Evolutionary conservation across 1,140 invertebrate genomes (phyloP).

Genomic region (Thrips palmi): DNA sequence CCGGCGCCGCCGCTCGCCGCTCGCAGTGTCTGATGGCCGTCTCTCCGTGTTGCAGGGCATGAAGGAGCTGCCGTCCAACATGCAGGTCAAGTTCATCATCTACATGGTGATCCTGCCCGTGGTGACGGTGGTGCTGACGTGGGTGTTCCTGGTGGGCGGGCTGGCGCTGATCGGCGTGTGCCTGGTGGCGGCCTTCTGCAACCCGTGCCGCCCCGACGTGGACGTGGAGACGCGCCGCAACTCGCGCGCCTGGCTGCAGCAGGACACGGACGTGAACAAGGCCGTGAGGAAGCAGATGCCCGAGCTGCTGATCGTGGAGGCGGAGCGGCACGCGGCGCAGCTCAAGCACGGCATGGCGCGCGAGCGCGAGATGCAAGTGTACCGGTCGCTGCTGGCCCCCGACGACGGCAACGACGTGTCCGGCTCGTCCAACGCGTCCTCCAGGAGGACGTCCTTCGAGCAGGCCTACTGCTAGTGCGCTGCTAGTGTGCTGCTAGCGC

Average conservation of each 20-base stretch:
- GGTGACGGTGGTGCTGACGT: constrained; percentile 33
- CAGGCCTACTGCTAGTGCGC: too few species aligned
- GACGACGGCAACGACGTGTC: constrained; percentile 17
- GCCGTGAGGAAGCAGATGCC: constrained; percentile 6
- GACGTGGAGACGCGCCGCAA: constrained; percentile 10
- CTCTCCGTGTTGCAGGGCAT: constrained; percentile 37
- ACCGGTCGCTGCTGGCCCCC: constrained; percentile 23
- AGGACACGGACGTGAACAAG: constrained; percentile 18
- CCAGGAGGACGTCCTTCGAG: too few species aligned
- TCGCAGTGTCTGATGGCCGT: neutral
- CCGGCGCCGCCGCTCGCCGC: too few species aligned
- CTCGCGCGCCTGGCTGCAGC: constrained; percentile 20
- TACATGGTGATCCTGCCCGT: constrained; percentile 49
- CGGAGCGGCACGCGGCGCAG: neutral
- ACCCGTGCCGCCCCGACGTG: too few species aligned
- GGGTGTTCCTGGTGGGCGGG: constrained; percentile 34
- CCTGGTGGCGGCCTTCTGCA: constrained; percentile 23
- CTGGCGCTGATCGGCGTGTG: constrained; percentile 27
- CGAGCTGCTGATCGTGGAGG: constrained; percentile 16
- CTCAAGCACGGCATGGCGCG: constrained; percentile 9
- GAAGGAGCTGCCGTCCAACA: constrained; percentile 35
- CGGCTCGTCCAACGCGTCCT: too few species aligned
- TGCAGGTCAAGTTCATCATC: constrained; percentile 44
- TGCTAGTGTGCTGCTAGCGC: too few species aligned
- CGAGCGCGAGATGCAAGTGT: constrained; percentile 27